phyloP scores from a whole-genome alignment of 2,888 invertebrate genomes.

The Chromoteleia sp. region DNA sequence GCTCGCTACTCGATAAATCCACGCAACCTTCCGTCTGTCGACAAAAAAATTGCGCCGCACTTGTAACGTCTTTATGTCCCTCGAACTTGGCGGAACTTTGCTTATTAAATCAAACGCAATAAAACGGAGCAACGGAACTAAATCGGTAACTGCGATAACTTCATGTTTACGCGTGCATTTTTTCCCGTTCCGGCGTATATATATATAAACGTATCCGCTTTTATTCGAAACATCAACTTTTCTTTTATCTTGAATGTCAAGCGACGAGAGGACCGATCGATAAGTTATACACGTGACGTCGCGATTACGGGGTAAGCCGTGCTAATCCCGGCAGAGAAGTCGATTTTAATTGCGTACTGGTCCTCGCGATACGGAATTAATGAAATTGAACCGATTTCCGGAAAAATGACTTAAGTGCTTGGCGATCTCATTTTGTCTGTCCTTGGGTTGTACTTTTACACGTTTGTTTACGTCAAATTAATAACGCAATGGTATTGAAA shows the following conservation, averaged over 20 bases:
- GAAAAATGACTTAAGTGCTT: conserved; percentile 1
- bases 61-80: too few relatives aligned
- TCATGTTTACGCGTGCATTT: conserved; percentile 34
- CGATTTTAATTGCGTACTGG: conserved; percentile 33
- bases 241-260: conserved; percentile 59
- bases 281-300: conserved; percentile 58
- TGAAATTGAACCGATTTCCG: conserved; percentile 26
- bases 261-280: conserved; percentile 54
- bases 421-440: too few relatives aligned
- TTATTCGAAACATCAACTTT: conserved; percentile 46
- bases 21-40: too few relatives aligned
- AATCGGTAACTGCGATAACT: conserved; percentile 10
- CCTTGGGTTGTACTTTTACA: too few relatives aligned
- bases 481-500: too few relatives aligned
- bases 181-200: background rate
- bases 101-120: conserved; percentile 47
- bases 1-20: too few relatives aligned
- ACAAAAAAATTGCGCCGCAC: too few relatives aligned
- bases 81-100: conserved; percentile 11
- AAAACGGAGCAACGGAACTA: conserved; percentile 23
- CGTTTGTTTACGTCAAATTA: too few relatives aligned
- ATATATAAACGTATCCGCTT: conserved; percentile 38
- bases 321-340: conserved; percentile 40
- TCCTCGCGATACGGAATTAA: conserved; percentile 2
- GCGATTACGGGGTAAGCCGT: conserved; percentile 36